These are phyloP conservation scores for Brachystomella parvula DNA, from an alignment of 1,140 invertebrate genomes.

Conservation along the genomic window DNA sequence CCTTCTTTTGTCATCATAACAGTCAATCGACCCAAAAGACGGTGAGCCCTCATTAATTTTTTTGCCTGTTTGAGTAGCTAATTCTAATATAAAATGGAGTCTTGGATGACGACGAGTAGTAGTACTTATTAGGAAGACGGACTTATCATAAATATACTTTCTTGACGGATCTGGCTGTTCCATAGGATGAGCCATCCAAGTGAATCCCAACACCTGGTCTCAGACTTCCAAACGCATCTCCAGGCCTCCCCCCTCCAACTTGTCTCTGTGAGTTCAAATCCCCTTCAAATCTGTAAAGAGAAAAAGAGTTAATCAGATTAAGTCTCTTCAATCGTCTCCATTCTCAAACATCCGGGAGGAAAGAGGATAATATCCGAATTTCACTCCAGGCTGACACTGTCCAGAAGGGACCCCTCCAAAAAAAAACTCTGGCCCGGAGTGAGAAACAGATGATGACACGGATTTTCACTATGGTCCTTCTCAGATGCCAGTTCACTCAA, in stretches of 20 bases:
- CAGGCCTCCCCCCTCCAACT: conserved; percentile 21
- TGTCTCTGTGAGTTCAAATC: conserved; percentile 32
- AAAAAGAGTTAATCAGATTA: conserved; percentile 7
- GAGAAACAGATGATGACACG: background rate
- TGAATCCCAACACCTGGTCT: conserved; percentile 36
- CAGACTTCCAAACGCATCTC: conserved; percentile 33
- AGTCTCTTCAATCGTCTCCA: background rate
- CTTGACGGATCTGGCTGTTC: conserved; percentile 43
- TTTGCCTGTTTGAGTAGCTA: background rate
- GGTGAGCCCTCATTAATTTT: background rate
- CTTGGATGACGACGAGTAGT: background rate
- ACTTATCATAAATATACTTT: conserved; percentile 43
- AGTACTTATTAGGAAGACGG: background rate
- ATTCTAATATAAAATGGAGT: conserved; percentile 9
- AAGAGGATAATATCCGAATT: conserved; percentile 5
- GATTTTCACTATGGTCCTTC: background rate
- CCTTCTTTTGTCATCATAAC: too few species aligned
- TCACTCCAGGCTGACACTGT: conserved; percentile 14
- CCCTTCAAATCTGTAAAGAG: conserved; percentile 33
- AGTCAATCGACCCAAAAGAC: too few species aligned
- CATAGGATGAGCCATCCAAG: conserved; percentile 39
- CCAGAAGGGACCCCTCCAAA: conserved; percentile 1
- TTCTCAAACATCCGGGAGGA: background rate
- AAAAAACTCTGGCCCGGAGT: background rate
- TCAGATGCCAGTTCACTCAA: too few species aligned